Conservation (phyloP, 2,797 vertebrate species). For the Lacerta agilis region DNA sequence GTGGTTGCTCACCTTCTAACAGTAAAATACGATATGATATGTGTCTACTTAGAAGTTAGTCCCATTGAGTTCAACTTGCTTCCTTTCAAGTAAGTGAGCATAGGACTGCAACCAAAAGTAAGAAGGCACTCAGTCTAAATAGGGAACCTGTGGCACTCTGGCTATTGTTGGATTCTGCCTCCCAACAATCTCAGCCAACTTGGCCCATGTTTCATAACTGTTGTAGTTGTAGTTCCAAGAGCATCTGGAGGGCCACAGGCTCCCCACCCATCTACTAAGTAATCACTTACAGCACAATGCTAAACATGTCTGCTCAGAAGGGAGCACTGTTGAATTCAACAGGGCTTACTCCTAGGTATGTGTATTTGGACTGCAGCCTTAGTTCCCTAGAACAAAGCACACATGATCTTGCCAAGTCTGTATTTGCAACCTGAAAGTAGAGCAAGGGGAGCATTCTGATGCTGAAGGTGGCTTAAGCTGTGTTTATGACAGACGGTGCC, state of each 20-base stretch:
- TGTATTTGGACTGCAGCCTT: background rate
- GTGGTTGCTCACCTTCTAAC: background rate
- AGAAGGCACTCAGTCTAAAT: background rate
- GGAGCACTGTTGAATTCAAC: background rate
- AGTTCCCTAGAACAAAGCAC: background rate
- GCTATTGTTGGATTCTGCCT: too few species aligned
- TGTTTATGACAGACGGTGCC: background rate
- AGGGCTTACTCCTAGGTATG: background rate
- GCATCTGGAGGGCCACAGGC: too few species aligned
- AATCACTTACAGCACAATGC: background rate
- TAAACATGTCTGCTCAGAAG: background rate
- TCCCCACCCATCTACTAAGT: background rate
- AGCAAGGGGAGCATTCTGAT: background rate
- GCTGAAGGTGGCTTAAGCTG: conserved; percentile 41
- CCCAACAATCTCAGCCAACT: too few species aligned
- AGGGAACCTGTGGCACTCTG: too few species aligned
- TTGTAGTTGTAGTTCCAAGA: too few species aligned
- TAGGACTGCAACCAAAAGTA: background rate
- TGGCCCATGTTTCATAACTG: too few species aligned
- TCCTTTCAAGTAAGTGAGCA: too few species aligned
- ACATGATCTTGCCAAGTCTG: background rate
- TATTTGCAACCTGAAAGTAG: background rate
- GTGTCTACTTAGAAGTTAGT: too few species aligned
- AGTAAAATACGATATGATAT: too few species aligned
- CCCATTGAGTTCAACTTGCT: too few species aligned